Base-by-base conservation (phyloP, 2,888 invertebrate species). In the Caradrina kadenii region DNA sequence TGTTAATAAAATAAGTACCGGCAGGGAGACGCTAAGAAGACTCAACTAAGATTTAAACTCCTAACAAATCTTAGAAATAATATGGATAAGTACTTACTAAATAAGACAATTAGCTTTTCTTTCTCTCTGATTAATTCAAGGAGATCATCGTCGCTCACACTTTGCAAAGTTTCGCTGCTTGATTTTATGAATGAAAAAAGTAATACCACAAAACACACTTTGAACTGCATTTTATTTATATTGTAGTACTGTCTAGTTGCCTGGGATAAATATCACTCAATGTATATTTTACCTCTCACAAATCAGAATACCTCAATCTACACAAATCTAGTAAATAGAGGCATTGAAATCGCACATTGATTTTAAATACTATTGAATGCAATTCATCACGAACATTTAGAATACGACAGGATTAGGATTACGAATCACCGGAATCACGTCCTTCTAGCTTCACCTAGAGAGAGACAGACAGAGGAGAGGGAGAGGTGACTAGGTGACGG, bases 51-150 rank as follows among this genome's bases (percentile, higher is more conserved):
- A 8, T 35, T 35, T 35, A 35, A 31, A 49, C 17, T 48, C 8
- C 17, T 26, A 69, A 52, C 13, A n/a, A 13, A 0, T 19, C 42
- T 7, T 55, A 10, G n/a, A 39, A 6, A 35, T 49, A 39, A 19
- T 21, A 26, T 19, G 10, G 11, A 63, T 45, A 19, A n/a, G 21
- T 89, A 97, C 97, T 97, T 96, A 98, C 98, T 96, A 90, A 98
- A 98, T 68, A 98, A 94, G 59, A 97, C 97, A 74, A 98, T 96
- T 68, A 98, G 97, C 94, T 98, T 97, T 93, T 98, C 98, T 92
- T 98, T 98, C 66, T 96, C 97, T 90, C 97, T 97, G 76, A 98
- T 97, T 60, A 98, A 95, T 90, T 97, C 97, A 68, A 98, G 96
- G 76, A 98, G 96, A 85, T 98, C 98, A 80, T 98, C 97, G 87